Conservation (phyloP, 2,888 invertebrate genomes). For the Taenaris catops region DNA sequence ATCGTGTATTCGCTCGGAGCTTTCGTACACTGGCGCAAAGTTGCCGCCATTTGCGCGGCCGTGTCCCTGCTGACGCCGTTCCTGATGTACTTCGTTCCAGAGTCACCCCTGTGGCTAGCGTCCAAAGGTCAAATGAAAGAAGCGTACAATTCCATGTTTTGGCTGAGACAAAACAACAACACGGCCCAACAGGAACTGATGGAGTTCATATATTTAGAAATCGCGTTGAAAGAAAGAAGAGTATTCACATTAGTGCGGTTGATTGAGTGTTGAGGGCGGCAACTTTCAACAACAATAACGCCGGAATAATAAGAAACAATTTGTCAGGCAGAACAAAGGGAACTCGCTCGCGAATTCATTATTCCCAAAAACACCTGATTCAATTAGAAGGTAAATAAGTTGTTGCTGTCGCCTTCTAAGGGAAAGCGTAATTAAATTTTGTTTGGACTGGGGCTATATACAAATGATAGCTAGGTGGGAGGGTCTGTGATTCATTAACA, state of each 20-base stretch:
- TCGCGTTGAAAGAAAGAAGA: slow-evolving; percentile 4
- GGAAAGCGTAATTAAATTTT: slow-evolving; percentile 30
- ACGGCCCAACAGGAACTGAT: slow-evolving; percentile 82
- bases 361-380: slow-evolving; percentile 34
- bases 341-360: slow-evolving; percentile 25
- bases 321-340: slow-evolving; percentile 19
- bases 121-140: slow-evolving; percentile 80
- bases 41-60: slow-evolving; percentile 82
- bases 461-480: slow-evolving; percentile 19
- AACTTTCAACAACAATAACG: slow-evolving; percentile 21
- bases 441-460: slow-evolving; percentile 24
- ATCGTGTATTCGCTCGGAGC: slow-evolving; percentile 84
- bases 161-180: slow-evolving; percentile 82
- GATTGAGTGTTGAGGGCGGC: slow-evolving; percentile 15
- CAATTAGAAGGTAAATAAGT: slow-evolving; percentile 31
- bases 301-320: slow-evolving; percentile 21
- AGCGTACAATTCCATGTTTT: slow-evolving; percentile 81
- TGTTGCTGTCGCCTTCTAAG: slow-evolving; percentile 22
- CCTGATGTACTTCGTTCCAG: slow-evolving; percentile 82
- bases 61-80: slow-evolving; percentile 78
- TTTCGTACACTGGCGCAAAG: slow-evolving; percentile 82
- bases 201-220: slow-evolving; percentile 1
- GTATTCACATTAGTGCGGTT: slow-evolving; percentile 2
- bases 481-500: slow-evolving; percentile 18
- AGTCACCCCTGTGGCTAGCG: slow-evolving; percentile 84